Evolutionary conservation across 2,797 vertebrate species (phyloP).

Genomic region (Lerista edwardsae): DNA sequence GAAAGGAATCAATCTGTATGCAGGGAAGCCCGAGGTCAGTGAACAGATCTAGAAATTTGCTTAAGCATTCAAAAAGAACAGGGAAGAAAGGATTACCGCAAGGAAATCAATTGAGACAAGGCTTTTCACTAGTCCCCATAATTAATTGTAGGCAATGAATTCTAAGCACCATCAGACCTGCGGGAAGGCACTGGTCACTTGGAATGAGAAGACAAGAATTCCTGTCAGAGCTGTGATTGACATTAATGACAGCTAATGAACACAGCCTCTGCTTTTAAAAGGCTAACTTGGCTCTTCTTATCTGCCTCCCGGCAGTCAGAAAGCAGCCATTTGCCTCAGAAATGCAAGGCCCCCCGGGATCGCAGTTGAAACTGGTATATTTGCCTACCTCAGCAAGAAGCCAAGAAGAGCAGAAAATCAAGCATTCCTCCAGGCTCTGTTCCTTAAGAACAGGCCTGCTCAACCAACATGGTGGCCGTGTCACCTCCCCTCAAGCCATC

Average conservation of each 20-base stretch:
- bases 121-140: background rate
- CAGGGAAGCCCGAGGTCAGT: slow-evolving; percentile 33
- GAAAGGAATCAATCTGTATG: background rate
- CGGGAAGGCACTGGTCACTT: background rate
- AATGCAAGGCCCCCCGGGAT: slow-evolving; percentile 8
- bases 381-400: too few relatives aligned
- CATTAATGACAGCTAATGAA: background rate
- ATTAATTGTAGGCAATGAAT: slow-evolving; percentile 28
- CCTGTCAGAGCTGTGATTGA: background rate
- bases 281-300: background rate
- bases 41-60: background rate
- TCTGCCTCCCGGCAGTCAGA: background rate
- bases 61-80: background rate
- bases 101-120: slow-evolving; percentile 9
- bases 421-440: too few relatives aligned
- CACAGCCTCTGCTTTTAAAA: background rate
- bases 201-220: slow-evolving; percentile 28
- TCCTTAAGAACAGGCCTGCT: too few relatives aligned
- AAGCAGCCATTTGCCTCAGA: background rate
- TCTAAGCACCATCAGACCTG: slow-evolving; percentile 23
- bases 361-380: too few relatives aligned
- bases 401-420: too few relatives aligned
- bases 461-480: too few relatives aligned
- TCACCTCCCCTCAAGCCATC: too few relatives aligned
- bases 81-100: background rate